Evolutionary conservation across 2,888 invertebrate genomes (phyloP).

Genomic region (Formica aserva): DNA sequence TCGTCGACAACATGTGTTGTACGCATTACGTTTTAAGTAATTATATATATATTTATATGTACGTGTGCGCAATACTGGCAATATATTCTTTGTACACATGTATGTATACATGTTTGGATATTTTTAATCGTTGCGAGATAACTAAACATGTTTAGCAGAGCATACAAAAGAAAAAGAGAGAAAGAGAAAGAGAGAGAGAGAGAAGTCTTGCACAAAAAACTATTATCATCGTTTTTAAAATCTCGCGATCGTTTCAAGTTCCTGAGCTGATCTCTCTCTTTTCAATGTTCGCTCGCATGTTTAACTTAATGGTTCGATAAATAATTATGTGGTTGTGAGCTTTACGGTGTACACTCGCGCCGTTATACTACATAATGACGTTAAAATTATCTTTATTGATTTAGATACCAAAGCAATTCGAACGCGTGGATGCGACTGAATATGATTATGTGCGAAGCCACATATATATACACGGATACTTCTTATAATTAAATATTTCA

Average conservation of each 20-base stretch:
- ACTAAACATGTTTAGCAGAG: not conserved
- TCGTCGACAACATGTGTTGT: not conserved
- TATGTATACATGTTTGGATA: slow-evolving; percentile 14
- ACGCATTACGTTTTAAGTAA: not conserved
- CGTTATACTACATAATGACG: not conserved
- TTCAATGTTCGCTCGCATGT: not conserved
- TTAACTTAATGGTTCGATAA: slow-evolving; percentile 27
- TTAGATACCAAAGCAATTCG: slow-evolving; percentile 1
- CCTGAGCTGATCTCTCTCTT: not conserved
- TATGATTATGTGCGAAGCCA: not conserved
- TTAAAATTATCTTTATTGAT: slow-evolving; percentile 31
- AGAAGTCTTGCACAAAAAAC: not conserved
- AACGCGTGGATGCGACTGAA: not conserved
- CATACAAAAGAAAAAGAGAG: not conserved
- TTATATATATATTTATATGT: not conserved
- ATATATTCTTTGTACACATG: slow-evolving; percentile 9
- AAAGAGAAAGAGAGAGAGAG: not conserved
- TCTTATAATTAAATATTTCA: not conserved
- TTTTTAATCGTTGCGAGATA: slow-evolving; percentile 15
- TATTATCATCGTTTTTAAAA: not conserved
- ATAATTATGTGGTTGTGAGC: slow-evolving; percentile 38
- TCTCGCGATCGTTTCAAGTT: not conserved
- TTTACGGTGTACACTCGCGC: not conserved
- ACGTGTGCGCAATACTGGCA: not conserved
- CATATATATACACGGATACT: not conserved